Percentiles rank a stretch among this genome's conserved stretches.
These are phyloP conservation scores for Pseudocheirus occidentalis DNA, from an alignment of 2,797 vertebrate genomes.

Conservation along the genomic window DNA sequence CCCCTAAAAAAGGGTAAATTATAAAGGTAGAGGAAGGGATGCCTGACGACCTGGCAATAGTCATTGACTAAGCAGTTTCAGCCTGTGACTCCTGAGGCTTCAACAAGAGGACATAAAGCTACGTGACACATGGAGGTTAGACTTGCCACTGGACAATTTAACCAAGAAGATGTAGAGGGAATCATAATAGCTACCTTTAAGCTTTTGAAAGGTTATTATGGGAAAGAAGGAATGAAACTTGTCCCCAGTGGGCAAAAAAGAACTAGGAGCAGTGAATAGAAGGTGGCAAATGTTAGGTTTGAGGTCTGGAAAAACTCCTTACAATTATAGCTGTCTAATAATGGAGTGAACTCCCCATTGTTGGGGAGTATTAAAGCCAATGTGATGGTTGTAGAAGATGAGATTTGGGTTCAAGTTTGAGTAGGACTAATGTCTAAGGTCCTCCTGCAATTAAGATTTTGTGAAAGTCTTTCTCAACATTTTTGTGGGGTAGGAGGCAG, in stretches of 20 bases:
- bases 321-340: background rate
- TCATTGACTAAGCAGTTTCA: background rate
- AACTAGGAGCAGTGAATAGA: background rate
- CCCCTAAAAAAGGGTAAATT: background rate
- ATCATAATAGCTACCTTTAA: background rate
- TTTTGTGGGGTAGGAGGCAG: background rate
- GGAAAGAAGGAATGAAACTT: background rate
- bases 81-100: background rate
- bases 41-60: background rate
- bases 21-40: background rate
- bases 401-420: background rate
- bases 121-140: background rate
- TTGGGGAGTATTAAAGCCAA: background rate
- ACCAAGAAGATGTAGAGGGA: background rate
- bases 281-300: background rate
- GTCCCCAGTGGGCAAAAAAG: background rate
- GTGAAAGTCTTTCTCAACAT: background rate
- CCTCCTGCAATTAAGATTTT: background rate
- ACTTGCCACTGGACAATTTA: background rate
- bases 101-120: background rate
- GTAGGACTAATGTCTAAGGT: background rate
- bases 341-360: background rate
- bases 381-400: background rate
- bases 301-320: background rate
- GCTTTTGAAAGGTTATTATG: background rate